Evolutionary conservation across 2,888 invertebrate genomes (phyloP), one percentile per base, ranked within the genome.

Genomic region (Polymixis flavicincta): DNA sequence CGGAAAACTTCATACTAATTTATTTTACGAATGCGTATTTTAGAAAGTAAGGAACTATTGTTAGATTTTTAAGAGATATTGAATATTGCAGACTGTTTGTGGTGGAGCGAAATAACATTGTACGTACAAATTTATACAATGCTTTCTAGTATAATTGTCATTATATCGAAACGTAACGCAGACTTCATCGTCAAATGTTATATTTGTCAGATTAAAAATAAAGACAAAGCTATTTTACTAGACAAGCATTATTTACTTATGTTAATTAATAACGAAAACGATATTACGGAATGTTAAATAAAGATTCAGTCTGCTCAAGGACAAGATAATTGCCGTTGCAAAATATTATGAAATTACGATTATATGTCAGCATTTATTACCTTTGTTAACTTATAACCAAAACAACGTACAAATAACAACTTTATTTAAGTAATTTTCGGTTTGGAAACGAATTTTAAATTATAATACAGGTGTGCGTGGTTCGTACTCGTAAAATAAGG

Each of bases 281-380:
- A 17, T 50, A n/a, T 72, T 66, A 78, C 65, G 52, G 19, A 83
- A 81, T 67, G 8, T 32, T 63, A 50, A n/a, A 64, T 70, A 70
- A 59, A 55, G 67, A 81, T 70, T 70, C 19, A 74, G 57, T 63
- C n/a, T 25, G 32, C 28, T 54, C 48, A 48, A 50, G 52, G 19
- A 52, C 57, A 59, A 17, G 19, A 59, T 55, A 50, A 57, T 19
- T 50, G 32, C 8, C 25, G 19, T 74, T 71, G 52, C 28, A 59
- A 67, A 55, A 64, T 54, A 45, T 67, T 54, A 25, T 48, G 83
- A 48, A 77, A 82, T 64, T 42, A 37, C 19, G 17, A 52, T 63
- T 48, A 25, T 28, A 54, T 52, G 22, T 42, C 32, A 25, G 22
- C 42, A 17, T 50, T 77, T 77, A 37, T 37, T 6, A 37, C 37